These are phyloP conservation scores for Apeira syringaria DNA, from an alignment of 2,888 invertebrate species.

Conservation along the genomic window DNA sequence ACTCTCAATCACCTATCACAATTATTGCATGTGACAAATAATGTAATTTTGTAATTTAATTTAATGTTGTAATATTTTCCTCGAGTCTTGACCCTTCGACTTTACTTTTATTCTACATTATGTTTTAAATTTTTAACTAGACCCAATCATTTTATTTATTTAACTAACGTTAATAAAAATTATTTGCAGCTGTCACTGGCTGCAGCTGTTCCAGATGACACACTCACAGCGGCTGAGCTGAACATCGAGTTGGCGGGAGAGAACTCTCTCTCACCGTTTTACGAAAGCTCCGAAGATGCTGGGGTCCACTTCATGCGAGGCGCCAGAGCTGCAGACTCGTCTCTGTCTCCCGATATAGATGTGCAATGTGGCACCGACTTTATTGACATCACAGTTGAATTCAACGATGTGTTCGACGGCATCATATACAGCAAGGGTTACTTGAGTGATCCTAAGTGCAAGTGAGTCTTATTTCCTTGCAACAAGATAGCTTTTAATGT, in stretches of 20 bases:
- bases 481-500: no score
- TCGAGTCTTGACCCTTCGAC: no score
- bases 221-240: conserved; percentile 72
- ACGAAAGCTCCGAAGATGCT: conserved; percentile 62
- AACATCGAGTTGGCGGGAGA: conserved; percentile 66
- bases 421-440: conserved; percentile 89
- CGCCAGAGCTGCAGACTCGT: conserved; percentile 78
- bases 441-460: conserved; percentile 86
- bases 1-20: no score
- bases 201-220: conserved; percentile 78
- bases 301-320: conserved; percentile 75
- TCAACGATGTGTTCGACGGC: conserved; percentile 85
- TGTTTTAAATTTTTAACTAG: no score
- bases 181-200: conserved; percentile 74
- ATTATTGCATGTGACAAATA: no score
- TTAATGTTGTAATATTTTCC: no score
- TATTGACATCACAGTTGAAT: conserved; percentile 86
- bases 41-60: no score
- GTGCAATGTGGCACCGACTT: conserved; percentile 84
- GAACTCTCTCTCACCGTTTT: conserved; percentile 68
- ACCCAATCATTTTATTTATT: no score
- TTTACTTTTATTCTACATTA: no score
- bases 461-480: no score
- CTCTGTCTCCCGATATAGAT: conserved; percentile 79
- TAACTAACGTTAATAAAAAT: no score